phyloP scores from a whole-genome alignment of 2,888 invertebrate species.

The Orthonychiurus folsomi region DNA sequence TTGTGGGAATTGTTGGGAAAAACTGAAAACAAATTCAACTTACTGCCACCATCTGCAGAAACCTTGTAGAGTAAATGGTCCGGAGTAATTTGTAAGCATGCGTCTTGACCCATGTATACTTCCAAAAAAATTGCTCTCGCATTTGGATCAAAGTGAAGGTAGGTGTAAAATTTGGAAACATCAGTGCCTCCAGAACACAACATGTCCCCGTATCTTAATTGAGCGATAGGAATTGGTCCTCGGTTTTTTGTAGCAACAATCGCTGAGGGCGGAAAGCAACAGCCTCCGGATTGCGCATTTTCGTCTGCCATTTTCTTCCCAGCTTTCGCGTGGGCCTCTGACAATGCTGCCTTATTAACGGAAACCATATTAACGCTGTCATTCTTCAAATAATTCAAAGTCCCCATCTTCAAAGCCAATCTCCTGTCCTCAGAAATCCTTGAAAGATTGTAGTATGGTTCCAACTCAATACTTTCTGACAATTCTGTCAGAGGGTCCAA shows the following conservation, averaged over 20 bases:
- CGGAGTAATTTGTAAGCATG: background rate
- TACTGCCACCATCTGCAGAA: background rate
- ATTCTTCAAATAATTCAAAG: background rate
- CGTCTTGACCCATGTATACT: background rate
- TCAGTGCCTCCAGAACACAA: background rate
- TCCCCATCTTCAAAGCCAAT: background rate
- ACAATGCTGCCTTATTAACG: background rate
- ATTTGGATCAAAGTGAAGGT: background rate
- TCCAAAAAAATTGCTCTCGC: background rate
- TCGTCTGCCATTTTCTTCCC: background rate
- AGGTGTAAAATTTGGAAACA: background rate
- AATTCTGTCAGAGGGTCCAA: background rate
- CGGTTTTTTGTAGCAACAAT: background rate
- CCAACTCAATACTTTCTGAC: conserved; percentile 1
- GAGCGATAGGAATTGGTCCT: background rate
- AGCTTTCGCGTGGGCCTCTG: background rate
- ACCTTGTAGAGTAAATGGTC: background rate
- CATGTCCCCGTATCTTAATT: background rate
- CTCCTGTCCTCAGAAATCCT: background rate
- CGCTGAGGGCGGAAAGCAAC: background rate
- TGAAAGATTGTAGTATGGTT: background rate
- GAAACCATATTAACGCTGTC: background rate
- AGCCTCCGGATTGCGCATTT: background rate
- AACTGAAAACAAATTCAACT: background rate
- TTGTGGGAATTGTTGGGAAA: background rate